Conservation (phyloP, 2,888 invertebrate species). For the Rotaria sp. region DNA sequence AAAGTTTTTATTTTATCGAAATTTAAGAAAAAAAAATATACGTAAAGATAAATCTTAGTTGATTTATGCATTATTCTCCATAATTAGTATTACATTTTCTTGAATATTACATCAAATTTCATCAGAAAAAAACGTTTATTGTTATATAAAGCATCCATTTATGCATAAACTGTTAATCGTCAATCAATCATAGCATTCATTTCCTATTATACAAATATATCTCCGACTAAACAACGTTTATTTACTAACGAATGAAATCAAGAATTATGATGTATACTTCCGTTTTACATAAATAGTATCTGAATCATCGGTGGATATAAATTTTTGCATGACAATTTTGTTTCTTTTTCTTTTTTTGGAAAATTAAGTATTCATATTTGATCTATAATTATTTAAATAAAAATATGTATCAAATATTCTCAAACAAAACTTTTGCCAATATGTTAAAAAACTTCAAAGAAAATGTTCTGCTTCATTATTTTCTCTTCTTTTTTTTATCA, state of each 20-base stretch:
- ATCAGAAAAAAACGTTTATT: neutral
- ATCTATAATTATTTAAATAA: neutral
- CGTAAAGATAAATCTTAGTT: too few relatives aligned
- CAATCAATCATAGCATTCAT: slow-evolving; percentile 8
- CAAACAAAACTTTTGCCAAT: neutral
- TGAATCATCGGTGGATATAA: neutral
- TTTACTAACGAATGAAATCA: slow-evolving; percentile 14
- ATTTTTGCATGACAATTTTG: slow-evolving; percentile 1
- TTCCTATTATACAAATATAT: neutral
- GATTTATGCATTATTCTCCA: neutral
- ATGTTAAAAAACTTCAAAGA: neutral
- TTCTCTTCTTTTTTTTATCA: neutral
- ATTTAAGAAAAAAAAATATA: too few relatives aligned
- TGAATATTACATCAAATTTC: neutral
- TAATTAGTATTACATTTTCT: neutral
- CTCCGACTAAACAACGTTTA: too few relatives aligned
- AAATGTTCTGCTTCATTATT: neutral
- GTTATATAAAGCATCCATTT: neutral
- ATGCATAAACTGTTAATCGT: neutral
- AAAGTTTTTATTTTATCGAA: too few relatives aligned
- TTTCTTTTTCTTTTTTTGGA: neutral
- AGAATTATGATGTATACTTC: neutral
- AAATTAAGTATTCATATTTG: neutral
- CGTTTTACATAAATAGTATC: neutral
- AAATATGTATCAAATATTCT: neutral